Conservation (phyloP, 2,797 vertebrate genomes). For the Amphiprion clarkii region DNA sequence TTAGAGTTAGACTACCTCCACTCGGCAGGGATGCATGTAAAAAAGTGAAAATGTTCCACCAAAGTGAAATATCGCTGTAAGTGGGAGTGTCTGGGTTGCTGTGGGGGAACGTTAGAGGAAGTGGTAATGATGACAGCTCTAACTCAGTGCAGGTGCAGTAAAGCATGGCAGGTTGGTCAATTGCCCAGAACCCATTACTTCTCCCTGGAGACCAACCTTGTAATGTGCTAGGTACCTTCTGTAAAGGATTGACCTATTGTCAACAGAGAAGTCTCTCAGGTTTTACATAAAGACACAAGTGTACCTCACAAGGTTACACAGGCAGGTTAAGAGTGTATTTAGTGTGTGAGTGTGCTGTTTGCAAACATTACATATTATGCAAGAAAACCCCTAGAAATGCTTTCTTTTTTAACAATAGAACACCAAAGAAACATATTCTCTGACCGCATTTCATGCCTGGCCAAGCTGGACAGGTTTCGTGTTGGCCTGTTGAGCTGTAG, state of each 20-base stretch:
- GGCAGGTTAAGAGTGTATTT: constrained; percentile 58
- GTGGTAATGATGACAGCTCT: constrained; percentile 89
- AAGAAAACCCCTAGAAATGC: background rate
- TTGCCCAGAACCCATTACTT: constrained; percentile 89
- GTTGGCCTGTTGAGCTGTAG: constrained; percentile 36
- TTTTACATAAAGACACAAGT: constrained; percentile 80
- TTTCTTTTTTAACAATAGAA: constrained; percentile 32
- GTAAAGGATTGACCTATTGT: constrained; percentile 85
- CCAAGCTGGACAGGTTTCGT: constrained; percentile 37
- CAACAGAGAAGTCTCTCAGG: constrained; percentile 83
- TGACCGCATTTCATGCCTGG: constrained; percentile 11
- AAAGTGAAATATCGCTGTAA: constrained; percentile 82
- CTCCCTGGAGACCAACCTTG: constrained; percentile 84
- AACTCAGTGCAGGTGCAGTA: constrained; percentile 87
- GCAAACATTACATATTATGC: constrained; percentile 27
- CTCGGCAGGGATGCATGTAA: constrained; percentile 55
- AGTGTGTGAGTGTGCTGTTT: constrained; percentile 35
- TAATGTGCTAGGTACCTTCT: constrained; percentile 88
- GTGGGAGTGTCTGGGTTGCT: constrained; percentile 84
- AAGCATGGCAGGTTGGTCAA: constrained; percentile 87
- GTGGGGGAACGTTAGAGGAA: constrained; percentile 83
- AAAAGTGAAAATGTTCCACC: constrained; percentile 76
- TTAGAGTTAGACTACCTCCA: constrained; percentile 50
- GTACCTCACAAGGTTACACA: constrained; percentile 78
- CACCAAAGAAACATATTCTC: constrained; percentile 1